Evolutionary conservation across 2,797 vertebrate genomes (phyloP), one percentile per base, ranked within the genome.

Genomic region (Coranthus polyacanthus): DNA sequence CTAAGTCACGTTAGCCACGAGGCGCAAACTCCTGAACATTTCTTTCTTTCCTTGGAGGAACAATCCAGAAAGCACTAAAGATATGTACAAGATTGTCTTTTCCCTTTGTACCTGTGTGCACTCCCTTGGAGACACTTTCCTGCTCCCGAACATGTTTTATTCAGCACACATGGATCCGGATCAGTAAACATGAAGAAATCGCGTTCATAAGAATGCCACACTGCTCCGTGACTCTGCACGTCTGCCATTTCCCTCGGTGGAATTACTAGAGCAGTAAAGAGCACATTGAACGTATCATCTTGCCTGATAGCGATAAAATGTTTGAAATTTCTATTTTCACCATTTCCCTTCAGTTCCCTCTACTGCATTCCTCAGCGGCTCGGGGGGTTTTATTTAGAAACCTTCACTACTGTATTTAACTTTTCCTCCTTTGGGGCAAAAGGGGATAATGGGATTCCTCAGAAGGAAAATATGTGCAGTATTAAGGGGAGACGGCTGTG

Each of bases 101-200:
- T 46, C 62, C 12, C n/a, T n/a, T n/a, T 16, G 8, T 13, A 43
- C 20, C 20, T 37, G 17, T 22, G 21, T 15, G 6, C 12, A 20
- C 12, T 41, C 24, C 32, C 64, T 18, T 3, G 13, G 55, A 58
- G 58, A 68, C 13, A 18, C 18, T 39, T 36, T 18, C 1, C 3
- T 44, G 43, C 51, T 34, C 17, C 60, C 17, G 12, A 16, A 38
- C 45, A 66, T 64, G 54, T 47, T 69, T 69, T 68, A 75, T 75
- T 68, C 59, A 68, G 24, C n/a, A 24, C 37, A 56, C 13, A 16
- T 16, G n/a, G n/a, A 56, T 13, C 52, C 21, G 18, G 12, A 24
- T 24, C n/a, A 36, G 45, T 32, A 57, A 74, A 69, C 37, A 50
- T 41, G 18, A 37, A 37, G 29, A 43, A 15, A 24, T 8, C 6